These are phyloP conservation scores for Phasianus colchicus DNA, from an alignment of 2,113 vertebrate species.

Conservation along the genomic window DNA sequence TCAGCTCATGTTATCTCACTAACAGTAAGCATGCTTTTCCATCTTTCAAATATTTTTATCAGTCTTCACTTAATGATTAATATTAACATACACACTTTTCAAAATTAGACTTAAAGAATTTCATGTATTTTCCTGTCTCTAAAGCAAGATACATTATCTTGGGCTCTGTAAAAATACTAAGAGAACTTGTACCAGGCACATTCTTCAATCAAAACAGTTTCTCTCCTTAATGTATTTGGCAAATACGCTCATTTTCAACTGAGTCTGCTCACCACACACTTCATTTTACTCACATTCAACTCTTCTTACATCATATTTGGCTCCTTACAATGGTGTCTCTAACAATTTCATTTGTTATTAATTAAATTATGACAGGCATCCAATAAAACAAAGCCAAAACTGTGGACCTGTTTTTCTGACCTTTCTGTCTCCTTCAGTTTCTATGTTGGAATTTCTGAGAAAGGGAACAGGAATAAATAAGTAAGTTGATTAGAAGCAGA, in stretches of 20 bases:
- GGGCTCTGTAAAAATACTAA: neutral
- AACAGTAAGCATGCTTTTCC: neutral
- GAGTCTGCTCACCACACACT: neutral
- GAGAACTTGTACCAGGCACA: neutral
- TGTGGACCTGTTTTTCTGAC: neutral
- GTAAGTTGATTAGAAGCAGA: neutral
- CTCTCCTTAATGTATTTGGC: constrained; percentile 15
- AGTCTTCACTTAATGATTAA: neutral
- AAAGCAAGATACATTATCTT: neutral
- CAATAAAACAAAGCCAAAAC: constrained; percentile 35
- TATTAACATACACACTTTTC: neutral
- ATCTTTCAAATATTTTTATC: neutral
- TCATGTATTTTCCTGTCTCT: neutral
- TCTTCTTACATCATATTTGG: constrained; percentile 35
- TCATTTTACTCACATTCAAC: constrained; percentile 34
- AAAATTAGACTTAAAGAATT: neutral
- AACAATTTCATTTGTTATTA: constrained; percentile 57
- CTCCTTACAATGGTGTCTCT: neutral
- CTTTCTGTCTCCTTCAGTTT: constrained; percentile 21
- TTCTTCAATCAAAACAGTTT: constrained; percentile 4
- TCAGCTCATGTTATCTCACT: neutral
- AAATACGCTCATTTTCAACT: constrained; percentile 17
- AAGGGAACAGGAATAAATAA: neutral
- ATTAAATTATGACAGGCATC: constrained; percentile 44
- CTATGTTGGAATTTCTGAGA: neutral